Conservation (phyloP, 2,888 invertebrate genomes). For the Nephrotoma guestfalica region DNA sequence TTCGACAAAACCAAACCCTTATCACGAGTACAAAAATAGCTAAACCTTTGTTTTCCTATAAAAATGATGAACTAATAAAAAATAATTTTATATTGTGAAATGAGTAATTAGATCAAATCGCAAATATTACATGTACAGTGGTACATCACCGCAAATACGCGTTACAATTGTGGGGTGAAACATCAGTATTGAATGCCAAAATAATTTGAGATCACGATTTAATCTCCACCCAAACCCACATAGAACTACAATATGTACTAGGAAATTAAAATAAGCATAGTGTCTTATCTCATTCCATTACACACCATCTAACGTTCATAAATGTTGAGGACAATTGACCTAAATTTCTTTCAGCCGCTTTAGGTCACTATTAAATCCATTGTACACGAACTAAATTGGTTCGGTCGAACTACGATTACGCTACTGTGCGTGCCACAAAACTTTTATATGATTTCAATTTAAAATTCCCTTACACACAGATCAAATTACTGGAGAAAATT, state of each 20-base stretch:
- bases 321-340: neutral
- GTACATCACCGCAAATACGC: no score
- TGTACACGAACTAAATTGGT: no score
- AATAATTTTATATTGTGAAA: no score
- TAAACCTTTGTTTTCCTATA: neutral
- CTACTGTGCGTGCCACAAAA: neutral
- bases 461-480: neutral
- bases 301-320: neutral
- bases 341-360: neutral
- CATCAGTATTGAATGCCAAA: neutral
- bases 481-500: neutral
- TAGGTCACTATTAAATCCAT: neutral
- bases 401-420: neutral
- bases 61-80: neutral
- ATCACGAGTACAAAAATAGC: neutral
- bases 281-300: neutral
- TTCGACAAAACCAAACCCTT: neutral
- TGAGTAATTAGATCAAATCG: no score
- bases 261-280: neutral
- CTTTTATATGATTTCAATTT: neutral
- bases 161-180: no score
- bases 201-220: neutral
- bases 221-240: neutral
- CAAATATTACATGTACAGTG: no score
- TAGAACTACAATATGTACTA: neutral